A percentile compares a stretch with the other conserved stretches of the same genome.
Conservation (phyloP, 2,797 vertebrate genomes). For the Dipus sagitta region DNA sequence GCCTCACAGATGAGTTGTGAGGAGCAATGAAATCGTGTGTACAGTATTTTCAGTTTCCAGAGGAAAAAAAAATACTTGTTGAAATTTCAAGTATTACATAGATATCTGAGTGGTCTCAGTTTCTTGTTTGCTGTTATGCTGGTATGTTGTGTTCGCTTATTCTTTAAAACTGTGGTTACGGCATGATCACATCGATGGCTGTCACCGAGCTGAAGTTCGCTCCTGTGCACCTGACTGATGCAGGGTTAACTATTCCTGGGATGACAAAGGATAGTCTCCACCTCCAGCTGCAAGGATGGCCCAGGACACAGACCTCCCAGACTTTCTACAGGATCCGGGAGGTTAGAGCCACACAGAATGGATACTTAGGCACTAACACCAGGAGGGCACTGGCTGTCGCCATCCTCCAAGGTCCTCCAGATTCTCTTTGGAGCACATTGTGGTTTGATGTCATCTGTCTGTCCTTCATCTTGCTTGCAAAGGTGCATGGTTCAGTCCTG, state of each 20-base stretch:
- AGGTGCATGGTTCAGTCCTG: slow-evolving; percentile 55
- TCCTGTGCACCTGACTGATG: not conserved
- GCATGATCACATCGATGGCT: not conserved
- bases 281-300: not conserved
- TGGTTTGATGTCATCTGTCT: slow-evolving; percentile 52
- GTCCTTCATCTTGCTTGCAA: slow-evolving; percentile 64
- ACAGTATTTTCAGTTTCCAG: slow-evolving; percentile 71
- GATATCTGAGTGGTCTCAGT: slow-evolving; percentile 51
- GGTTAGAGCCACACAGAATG: not conserved
- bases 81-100: slow-evolving; percentile 62
- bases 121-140: slow-evolving; percentile 63
- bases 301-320: not conserved
- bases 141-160: slow-evolving; percentile 59
- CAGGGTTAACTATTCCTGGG: not conserved
- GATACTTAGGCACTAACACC: not conserved
- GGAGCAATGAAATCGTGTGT: slow-evolving; percentile 61
- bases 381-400: not conserved
- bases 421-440: slow-evolving; percentile 5
- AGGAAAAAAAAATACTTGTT: slow-evolving; percentile 58
- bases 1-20: slow-evolving; percentile 74
- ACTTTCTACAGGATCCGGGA: not conserved
- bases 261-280: not conserved
- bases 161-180: not conserved
- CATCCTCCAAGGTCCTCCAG: not conserved
- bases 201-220: not conserved